Percentiles rank a stretch among this genome's conserved stretches.
phyloP scores from a whole-genome alignment of 1,140 invertebrate genomes.

The Drosophila quadrilineata region DNA sequence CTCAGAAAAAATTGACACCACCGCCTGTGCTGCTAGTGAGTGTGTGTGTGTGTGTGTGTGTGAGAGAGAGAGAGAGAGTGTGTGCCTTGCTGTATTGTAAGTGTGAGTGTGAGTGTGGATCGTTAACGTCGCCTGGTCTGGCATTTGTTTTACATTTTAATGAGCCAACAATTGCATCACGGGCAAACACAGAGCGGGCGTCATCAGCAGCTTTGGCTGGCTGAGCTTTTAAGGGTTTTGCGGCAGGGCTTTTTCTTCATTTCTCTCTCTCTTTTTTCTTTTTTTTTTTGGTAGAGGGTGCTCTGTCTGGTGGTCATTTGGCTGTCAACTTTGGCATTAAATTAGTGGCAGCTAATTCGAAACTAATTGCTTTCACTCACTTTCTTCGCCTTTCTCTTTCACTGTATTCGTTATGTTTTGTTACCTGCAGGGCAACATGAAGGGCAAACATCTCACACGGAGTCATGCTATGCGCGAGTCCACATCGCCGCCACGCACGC shows the following conservation, averaged over 20 bases:
- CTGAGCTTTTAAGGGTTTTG: not conserved
- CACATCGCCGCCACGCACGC: conserved; percentile 90
- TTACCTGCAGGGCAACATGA: conserved; percentile 84
- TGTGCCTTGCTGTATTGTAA: conserved; percentile 14
- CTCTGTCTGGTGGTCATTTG: not conserved
- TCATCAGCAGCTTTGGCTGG: no score
- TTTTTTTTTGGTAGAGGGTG: no score
- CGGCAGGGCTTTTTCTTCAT: not conserved
- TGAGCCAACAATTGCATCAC: conserved; percentile 73
- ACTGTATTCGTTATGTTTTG: conserved; percentile 26
- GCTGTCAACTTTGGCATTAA: conserved; percentile 68
- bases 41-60: no score
- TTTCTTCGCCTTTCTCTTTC: no score
- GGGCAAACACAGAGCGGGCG: conserved; percentile 23
- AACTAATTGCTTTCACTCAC: conserved; percentile 66
- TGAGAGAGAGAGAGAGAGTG: no score
- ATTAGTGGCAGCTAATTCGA: conserved; percentile 58
- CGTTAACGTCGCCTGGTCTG: conserved; percentile 29
- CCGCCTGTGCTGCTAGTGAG: no score
- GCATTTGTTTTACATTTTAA: conserved; percentile 61
- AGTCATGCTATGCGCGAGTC: conserved; percentile 95
- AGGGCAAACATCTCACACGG: conserved; percentile 91
- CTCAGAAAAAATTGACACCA: no score
- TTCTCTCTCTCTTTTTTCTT: not conserved
- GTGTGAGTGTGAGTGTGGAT: conserved; percentile 28